Base-by-base conservation (phyloP, 2,797 vertebrate genomes). In the Catharus ustulatus region DNA sequence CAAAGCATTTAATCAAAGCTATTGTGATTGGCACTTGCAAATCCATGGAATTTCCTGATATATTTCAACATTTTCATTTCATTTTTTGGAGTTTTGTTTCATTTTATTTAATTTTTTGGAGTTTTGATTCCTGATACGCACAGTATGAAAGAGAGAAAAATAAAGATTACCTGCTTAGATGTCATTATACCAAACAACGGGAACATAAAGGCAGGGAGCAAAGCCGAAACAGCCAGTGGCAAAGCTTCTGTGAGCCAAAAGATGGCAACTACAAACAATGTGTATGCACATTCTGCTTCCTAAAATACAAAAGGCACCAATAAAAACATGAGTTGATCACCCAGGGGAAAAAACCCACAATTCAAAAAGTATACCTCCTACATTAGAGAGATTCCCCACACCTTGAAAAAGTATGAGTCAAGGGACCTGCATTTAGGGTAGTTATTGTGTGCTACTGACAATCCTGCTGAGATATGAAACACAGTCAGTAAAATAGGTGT, bases 231-330 rank as follows among this genome's bases (percentile, higher is more conserved):
- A 34, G 98, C 98, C 92, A 99, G 96, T 19, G 99, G 99, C 81
- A 99, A 91, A 40, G 98, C 97, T 97, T 99, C 99, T 2, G 98
- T 98, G 59, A 99, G 96, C 99, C 99, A 99, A 97, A 98, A 98
- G 32, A 97, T 95, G 3, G 98, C 98, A 89, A 99, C 97, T 43
- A 99, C 94, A 46, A 99, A 96, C 87, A 99, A 93, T 0, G 97
- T 98, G 63, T 98, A 99, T 6, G 98, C 98, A 97, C 99, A 99
- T 98, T 98, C 97, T 96, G 98, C 98, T 98, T 98, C 98, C 99
- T 99, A 64, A 48, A 97, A 89, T 62, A 91, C 52, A 96, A 32
- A 87, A 91, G 14, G 29, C 23, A 72, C 19, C 79, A 93, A 74
- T 10, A 58, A 67, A 86, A 62, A 36, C 18, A 48, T 30, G 26